Base-by-base conservation (phyloP, 2,888 invertebrate species). In the Dascillus cervinus region DNA sequence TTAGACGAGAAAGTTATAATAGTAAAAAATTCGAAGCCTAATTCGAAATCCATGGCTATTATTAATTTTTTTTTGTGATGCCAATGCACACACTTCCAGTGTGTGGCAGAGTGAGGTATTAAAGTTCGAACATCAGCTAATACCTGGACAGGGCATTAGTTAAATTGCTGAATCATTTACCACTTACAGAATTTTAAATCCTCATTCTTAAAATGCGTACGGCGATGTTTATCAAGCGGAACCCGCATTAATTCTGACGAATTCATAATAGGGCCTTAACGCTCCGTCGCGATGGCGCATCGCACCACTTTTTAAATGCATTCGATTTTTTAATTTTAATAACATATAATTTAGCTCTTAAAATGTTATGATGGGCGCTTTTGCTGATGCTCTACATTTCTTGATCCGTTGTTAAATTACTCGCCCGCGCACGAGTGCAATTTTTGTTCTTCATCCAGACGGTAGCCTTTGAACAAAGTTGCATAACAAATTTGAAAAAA, bases 331-430 rank as follows among this genome's bases (percentile, higher is more conserved):
- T 50, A 53, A 52, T 46, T 51, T 50, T 56, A 57, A 58, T 59
- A 58, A 56, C 52, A 54, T 59, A 55, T 59, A 58, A 59, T 59
- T 59, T 59, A 44, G 52, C 42, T 54, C 47, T 53, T 53, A 54
- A 55, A 53, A 55, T 54, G 56, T 53, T 55, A 45, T 52, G 50
- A 54, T 54, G 53, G 48, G 49, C 52, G 51, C 53, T 52, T 49
- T 46, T 52, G 53, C 55, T 53, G 49, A 47, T 56, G 57, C 53
- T 55, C 55, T 46, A 56, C 50, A 55, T 58, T 52, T 46, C 51
- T 46, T 44, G 41, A 45, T 47, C 47, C 42, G 54, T 58, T 52
- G 48, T 50, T 52, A 56, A 58, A 58, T 57, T 58, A 56, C 51
- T 34, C 26, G 19, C 31, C 25, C 32, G 33, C 32, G 38, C 37